Conservation (phyloP, 2,113 vertebrate genomes). For the Callipepla californica region DNA sequence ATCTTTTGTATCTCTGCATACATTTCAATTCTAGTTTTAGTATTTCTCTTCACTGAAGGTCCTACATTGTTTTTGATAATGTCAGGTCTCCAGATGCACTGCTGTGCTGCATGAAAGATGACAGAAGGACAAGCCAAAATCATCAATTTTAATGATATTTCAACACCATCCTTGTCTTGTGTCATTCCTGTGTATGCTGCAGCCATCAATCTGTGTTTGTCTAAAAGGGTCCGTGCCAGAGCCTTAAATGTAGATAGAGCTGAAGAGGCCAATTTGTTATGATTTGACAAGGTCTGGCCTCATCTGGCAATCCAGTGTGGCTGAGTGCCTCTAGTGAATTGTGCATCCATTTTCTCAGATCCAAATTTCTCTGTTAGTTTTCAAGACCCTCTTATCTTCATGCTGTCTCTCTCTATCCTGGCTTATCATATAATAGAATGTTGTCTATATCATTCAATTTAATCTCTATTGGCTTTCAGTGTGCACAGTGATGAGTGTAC, state of each 20-base stretch:
- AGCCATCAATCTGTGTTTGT: slow-evolving; percentile 45
- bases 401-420: not conserved
- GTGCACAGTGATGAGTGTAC: rapidly evolving
- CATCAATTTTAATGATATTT: slow-evolving; percentile 60
- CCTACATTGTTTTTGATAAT: not conserved
- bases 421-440: slow-evolving; percentile 34
- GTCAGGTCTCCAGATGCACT: slow-evolving; percentile 19
- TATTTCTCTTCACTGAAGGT: not conserved
- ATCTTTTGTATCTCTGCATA: not conserved
- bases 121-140: slow-evolving; percentile 21
- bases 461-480: not conserved
- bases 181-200: slow-evolving; percentile 17
- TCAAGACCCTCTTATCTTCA: slow-evolving; percentile 9
- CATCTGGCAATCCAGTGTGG: not conserved
- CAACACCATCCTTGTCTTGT: slow-evolving; percentile 20
- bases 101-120: slow-evolving; percentile 13
- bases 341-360: slow-evolving; percentile 16
- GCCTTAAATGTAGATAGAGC: slow-evolving; percentile 9
- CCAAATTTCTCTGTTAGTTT: slow-evolving; percentile 34
- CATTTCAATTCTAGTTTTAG: not conserved
- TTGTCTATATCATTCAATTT: not conserved
- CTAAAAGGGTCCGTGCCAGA: slow-evolving; percentile 15
- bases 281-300: slow-evolving; percentile 54
- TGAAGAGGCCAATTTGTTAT: slow-evolving; percentile 36
- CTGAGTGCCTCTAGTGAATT: slow-evolving; percentile 26